Conservation (phyloP, 2,888 invertebrate genomes). For the Pterostichus niger region DNA sequence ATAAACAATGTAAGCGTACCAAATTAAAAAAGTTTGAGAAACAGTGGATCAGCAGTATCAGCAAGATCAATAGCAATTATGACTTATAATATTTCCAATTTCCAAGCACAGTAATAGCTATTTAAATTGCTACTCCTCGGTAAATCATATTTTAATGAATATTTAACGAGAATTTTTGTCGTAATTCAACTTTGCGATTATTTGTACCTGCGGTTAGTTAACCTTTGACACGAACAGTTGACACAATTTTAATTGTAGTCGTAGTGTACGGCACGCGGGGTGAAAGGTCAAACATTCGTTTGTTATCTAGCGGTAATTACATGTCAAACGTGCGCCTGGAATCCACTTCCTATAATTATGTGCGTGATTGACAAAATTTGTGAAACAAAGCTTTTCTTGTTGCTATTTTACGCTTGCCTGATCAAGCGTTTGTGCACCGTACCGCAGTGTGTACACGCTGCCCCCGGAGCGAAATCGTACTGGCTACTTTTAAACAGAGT, state of each 20-base stretch:
- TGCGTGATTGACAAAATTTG: slow-evolving; percentile 65
- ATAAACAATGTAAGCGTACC: no score
- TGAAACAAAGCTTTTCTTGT: slow-evolving; percentile 62
- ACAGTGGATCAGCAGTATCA: no score
- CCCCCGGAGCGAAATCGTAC: neutral
- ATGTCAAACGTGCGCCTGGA: slow-evolving; percentile 32
- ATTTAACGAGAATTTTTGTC: slow-evolving; percentile 17
- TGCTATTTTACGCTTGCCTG: slow-evolving; percentile 58
- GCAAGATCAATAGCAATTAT: no score
- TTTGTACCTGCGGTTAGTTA: slow-evolving; percentile 30
- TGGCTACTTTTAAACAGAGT: no score
- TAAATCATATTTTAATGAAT: slow-evolving; percentile 12
- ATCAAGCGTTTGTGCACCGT: slow-evolving; percentile 45
- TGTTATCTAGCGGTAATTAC: slow-evolving; percentile 43
- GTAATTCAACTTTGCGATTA: slow-evolving; percentile 3
- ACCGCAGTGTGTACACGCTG: slow-evolving; percentile 1
- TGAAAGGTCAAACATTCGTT: slow-evolving; percentile 42
- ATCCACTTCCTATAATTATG: slow-evolving; percentile 22
- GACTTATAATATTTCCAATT: no score
- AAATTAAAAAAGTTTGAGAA: no score
- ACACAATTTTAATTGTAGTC: slow-evolving; percentile 37
- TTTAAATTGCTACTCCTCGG: neutral
- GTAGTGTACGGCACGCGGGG: neutral
- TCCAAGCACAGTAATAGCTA: neutral
- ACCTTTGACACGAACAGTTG: slow-evolving; percentile 34